These are phyloP conservation scores for Muschampia plurimacula DNA, from an alignment of 2,888 invertebrate genomes.

Conservation along the genomic window DNA sequence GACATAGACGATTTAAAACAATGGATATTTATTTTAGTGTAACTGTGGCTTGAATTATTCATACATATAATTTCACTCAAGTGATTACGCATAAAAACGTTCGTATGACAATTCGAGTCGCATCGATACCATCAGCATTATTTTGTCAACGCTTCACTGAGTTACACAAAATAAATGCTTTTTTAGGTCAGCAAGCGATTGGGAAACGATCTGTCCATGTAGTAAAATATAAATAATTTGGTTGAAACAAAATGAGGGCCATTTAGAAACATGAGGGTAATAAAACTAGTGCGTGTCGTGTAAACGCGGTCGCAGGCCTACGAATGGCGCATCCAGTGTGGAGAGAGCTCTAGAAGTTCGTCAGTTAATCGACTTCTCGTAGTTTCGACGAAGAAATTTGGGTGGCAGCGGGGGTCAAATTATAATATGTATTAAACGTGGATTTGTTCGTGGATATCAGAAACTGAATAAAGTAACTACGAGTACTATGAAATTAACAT, in stretches of 20 bases:
- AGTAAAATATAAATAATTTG: constrained; percentile 85
- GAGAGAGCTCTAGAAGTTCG: constrained; percentile 59
- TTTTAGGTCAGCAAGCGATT: constrained; percentile 81
- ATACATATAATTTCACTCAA: constrained; percentile 39
- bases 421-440: constrained; percentile 57
- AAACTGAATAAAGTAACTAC: constrained; percentile 60
- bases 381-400: constrained; percentile 46
- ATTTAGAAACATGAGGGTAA: constrained; percentile 86
- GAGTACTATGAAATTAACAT: constrained; percentile 69
- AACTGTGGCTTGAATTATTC: constrained; percentile 34
- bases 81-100: constrained; percentile 35
- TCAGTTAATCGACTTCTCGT: constrained; percentile 47
- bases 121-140: constrained; percentile 71
- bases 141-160: constrained; percentile 78
- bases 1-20: constrained; percentile 20
- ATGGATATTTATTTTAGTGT: constrained; percentile 29
- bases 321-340: constrained; percentile 60
- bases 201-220: constrained; percentile 83
- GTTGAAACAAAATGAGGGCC: constrained; percentile 83
- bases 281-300: constrained; percentile 84
- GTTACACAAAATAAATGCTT: constrained; percentile 73
- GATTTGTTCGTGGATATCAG: constrained; percentile 66
- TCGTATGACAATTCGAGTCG: constrained; percentile 55
- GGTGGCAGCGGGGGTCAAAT: constrained; percentile 58
- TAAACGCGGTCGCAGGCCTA: constrained; percentile 78